These are phyloP conservation scores for Typhlomys cinereus DNA, from an alignment of 2,113 vertebrate genomes.

Conservation along the genomic window DNA sequence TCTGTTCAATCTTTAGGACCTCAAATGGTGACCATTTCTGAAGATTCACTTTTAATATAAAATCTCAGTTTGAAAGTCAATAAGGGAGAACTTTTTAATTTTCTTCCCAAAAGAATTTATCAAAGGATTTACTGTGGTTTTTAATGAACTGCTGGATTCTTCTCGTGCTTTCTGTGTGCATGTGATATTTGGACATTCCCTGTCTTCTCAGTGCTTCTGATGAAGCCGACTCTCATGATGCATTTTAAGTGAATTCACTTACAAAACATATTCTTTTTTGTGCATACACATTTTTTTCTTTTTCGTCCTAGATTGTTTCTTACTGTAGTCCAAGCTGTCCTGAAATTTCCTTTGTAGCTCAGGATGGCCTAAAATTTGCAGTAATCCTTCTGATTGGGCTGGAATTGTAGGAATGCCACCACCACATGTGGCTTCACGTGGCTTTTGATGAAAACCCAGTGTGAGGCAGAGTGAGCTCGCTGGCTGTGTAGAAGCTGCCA, in stretches of 20 bases:
- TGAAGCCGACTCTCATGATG: not conserved
- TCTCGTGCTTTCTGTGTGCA: no score
- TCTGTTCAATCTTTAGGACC: not conserved
- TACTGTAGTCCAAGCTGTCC: not conserved
- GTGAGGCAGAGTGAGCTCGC: not conserved
- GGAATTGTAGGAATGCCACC: not conserved
- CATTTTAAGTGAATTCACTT: not conserved
- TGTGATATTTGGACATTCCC: not conserved
- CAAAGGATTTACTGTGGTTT: no score
- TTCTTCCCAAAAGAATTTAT: slow-evolving; percentile 32
- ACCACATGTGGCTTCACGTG: not conserved
- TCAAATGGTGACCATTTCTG: not conserved
- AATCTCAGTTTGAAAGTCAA: slow-evolving; percentile 31
- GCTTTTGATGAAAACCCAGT: not conserved
- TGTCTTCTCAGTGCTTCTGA: not conserved
- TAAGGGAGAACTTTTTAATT: not conserved
- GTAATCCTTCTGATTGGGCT: not conserved
- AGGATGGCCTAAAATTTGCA: not conserved
- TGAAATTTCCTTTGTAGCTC: no score
- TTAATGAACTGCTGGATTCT: not conserved
- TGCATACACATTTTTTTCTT: not conserved
- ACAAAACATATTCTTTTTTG: not conserved
- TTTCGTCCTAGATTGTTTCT: no score
- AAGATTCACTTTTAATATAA: not conserved
- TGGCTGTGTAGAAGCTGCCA: not conserved